These are phyloP conservation scores for Nesoenas mayeri DNA, from an alignment of 2,113 vertebrate species.

Conservation along the genomic window DNA sequence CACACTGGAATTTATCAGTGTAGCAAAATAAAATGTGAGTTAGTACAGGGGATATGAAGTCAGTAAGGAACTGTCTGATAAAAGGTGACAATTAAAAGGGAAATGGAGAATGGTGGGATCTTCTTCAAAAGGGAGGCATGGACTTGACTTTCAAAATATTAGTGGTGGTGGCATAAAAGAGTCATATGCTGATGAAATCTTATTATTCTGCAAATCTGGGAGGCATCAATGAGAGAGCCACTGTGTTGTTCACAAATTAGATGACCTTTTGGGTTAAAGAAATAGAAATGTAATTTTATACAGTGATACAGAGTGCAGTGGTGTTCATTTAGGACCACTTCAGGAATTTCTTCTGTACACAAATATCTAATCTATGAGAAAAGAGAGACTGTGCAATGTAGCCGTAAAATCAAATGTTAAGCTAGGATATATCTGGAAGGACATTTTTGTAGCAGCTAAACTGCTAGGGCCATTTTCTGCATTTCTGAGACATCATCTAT, in stretches of 20 bases:
- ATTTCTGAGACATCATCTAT: background rate
- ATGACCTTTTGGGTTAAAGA: background rate
- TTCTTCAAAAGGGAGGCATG: background rate
- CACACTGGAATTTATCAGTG: background rate
- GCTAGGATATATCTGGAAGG: background rate
- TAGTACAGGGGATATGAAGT: background rate
- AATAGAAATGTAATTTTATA: background rate
- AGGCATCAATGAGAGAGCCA: background rate
- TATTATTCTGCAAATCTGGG: background rate
- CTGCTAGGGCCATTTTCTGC: background rate
- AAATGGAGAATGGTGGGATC: background rate
- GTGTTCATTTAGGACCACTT: background rate
- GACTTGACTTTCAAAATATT: background rate
- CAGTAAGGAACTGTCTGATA: background rate
- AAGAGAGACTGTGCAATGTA: background rate
- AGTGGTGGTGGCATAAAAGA: background rate
- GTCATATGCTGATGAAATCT: background rate
- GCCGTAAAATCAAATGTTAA: background rate
- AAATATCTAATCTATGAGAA: background rate
- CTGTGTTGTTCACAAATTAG: background rate
- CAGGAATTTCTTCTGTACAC: background rate
- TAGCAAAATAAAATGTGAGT: background rate
- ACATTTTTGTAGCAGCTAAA: background rate
- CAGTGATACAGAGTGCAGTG: background rate
- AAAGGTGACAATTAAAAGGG: background rate